Percentiles rank a stretch among this genome's conserved stretches.
Evolutionary conservation across 2,113 vertebrate species (phyloP).

Genomic region (Panthera leo): DNA sequence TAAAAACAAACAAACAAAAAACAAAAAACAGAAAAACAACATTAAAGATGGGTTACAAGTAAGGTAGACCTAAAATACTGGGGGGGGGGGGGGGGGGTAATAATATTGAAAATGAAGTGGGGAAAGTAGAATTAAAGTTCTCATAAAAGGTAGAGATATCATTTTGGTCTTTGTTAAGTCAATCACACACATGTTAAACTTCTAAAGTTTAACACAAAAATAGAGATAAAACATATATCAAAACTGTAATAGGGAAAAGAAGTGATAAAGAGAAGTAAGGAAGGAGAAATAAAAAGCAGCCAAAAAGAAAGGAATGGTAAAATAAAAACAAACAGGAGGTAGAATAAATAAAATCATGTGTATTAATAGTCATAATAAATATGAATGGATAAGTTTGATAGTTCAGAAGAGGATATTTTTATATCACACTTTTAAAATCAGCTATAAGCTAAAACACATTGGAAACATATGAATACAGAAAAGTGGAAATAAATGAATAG

Average conservation of each 20-base stretch:
- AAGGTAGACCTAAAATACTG: not conserved
- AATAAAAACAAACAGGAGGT: not conserved
- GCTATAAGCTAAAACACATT: not conserved
- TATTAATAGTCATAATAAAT: not conserved
- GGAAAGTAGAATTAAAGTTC: not conserved
- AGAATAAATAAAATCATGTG: not conserved
- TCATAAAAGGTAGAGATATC: not conserved
- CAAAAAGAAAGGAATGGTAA: not conserved
- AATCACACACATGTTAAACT: not conserved
- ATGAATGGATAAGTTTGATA: not conserved
- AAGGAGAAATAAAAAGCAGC: not conserved
- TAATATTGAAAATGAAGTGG: not conserved
- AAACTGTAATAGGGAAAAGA: not conserved
- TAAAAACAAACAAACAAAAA: not conserved
- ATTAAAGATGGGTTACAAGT: not conserved
- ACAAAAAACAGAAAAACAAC: not conserved
- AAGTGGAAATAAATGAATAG: not conserved
- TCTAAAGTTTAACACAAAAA: not conserved
- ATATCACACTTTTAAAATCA: not conserved
- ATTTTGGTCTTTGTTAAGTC: not conserved
- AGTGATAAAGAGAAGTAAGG: not conserved
- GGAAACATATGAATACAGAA: not conserved
- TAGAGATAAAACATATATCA: not conserved
- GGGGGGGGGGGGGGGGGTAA: no score
- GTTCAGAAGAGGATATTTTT: not conserved